These are phyloP conservation scores for Pseudomyrmex concolor DNA, from an alignment of 1,140 invertebrate genomes.

Conservation along the genomic window DNA sequence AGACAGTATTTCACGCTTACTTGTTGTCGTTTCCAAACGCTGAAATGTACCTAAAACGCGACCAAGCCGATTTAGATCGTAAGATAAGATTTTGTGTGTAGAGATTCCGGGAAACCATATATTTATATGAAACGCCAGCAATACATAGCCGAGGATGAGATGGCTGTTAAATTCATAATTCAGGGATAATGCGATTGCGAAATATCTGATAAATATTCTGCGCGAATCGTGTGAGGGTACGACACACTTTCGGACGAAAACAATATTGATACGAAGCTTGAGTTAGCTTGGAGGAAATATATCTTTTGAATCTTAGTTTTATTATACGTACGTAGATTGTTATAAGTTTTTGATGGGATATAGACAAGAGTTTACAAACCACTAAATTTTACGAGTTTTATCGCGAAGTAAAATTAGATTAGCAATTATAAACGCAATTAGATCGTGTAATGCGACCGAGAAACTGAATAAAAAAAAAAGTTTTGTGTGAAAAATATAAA, in stretches of 20 bases:
- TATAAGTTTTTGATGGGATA: neutral
- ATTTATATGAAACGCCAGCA: slow-evolving; percentile 1
- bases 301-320: no score
- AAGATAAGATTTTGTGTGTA: slow-evolving; percentile 45
- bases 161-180: no score
- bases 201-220: neutral
- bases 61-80: slow-evolving; percentile 62
- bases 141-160: no score
- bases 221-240: no score
- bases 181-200: neutral
- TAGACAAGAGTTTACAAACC: neutral
- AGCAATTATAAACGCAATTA: neutral
- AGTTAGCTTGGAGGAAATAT: no score
- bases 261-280: no score
- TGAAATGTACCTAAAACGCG: slow-evolving; percentile 63
- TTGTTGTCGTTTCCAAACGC: slow-evolving; percentile 46
- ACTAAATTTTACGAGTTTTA: neutral
- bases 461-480: neutral
- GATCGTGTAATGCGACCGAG: neutral
- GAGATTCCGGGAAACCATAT: neutral
- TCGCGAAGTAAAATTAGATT: neutral
- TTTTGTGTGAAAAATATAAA: neutral
- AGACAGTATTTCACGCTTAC: slow-evolving; percentile 75
- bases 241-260: no score
- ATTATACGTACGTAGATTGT: no score